Evolutionary conservation across 1,140 invertebrate species (phyloP), one percentile per base, ranked within the genome.

Genomic region (Brevipalpus yothersi): DNA sequence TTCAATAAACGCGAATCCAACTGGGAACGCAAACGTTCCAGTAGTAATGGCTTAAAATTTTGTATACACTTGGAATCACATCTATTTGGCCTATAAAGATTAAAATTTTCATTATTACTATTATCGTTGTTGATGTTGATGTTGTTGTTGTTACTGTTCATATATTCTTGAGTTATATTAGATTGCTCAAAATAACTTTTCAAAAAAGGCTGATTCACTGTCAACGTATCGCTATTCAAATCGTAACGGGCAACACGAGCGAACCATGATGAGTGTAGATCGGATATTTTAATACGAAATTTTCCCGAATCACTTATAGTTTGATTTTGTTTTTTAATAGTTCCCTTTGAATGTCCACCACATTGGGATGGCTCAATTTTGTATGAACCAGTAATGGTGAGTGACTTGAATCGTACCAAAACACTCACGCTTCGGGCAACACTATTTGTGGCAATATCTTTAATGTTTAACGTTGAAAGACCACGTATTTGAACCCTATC

Each of bases 361-460:
- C n/a, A 19, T n/a, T n/a, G 5, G 49, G 9, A 19, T n/a, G 21
- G 49, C 21, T 31, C 31, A 13, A 66, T 21, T 39, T 61, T 60
- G 39, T 64, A 66, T n/a, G 31, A 56, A 39, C 57, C 57, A 10
- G 43, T 56, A 2, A 66, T 45, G 4, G 39, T 53, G 1, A 66
- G 23, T 31, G 61, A 59, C 0, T 61, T 60, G 53, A 63, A 65
- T 10, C 51, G 59, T 45, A 66, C 40, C 0, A 65, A 51, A 0
- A 62, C 62, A 15, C 58, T 61, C 0, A 62, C 53, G 10, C 61
- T 55, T 19, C 57, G 15, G 12, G 60, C 45, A 12, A 65, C 60
- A 4, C 53, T 13, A 56, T 66, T 64, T 10, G 57, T 62, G 2
- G 64, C 63, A 23, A 64, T 59, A 58, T 66, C 65, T 12, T 60